Evolutionary conservation across 2,113 vertebrate genomes (phyloP), one percentile per base, ranked within the genome.

Genomic region (Hippocampus mohnikei): DNA sequence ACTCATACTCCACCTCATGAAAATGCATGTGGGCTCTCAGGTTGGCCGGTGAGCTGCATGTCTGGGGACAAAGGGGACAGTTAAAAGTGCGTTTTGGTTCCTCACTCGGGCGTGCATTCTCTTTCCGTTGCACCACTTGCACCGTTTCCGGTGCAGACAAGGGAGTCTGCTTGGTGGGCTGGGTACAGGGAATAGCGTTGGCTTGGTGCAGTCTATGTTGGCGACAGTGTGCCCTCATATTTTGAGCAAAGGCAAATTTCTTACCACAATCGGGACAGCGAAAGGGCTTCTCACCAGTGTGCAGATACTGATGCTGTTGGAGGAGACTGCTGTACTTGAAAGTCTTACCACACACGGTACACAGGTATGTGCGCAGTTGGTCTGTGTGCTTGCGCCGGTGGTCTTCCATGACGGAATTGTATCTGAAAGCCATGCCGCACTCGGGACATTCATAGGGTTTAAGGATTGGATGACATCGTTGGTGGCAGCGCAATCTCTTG

Each of bases 261-360:
- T 91, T 91, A 9, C 93, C 85, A 55, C 93, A 88, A 65, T 89
- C 79, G 0, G 88, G 67, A 75, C 93, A 85, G 63, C 82, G 86
- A 76, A 90, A 90, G 7, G 94, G 93, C 60, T 94, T 95, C 56
- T 93, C 91, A 1, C 92, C 93, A 0, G 92, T 93, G 83, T 95
- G 94, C 41, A 94, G 90, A 2, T 93, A 93, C 76, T 93, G 93
- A 68, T 95, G 95, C 81, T 94, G 93, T 64, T 94, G 93, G 73
- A 95, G 90, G 74, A 94, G 93, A 48, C 93, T 94, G 83, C 91
- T 89, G 65, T 93, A 93, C 84, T 93, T 94, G 80, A 96, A 96
- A 69, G 84, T 85, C 84, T 96, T 94, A 0, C 90, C 91, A 0
- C 94, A 93, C 52, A 93, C 87, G 2, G 84, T 82, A 74, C 95